Evolutionary conservation across 2,888 invertebrate genomes (phyloP), one percentile per base, ranked within the genome.

Genomic region (Leucophora obtusa): DNA sequence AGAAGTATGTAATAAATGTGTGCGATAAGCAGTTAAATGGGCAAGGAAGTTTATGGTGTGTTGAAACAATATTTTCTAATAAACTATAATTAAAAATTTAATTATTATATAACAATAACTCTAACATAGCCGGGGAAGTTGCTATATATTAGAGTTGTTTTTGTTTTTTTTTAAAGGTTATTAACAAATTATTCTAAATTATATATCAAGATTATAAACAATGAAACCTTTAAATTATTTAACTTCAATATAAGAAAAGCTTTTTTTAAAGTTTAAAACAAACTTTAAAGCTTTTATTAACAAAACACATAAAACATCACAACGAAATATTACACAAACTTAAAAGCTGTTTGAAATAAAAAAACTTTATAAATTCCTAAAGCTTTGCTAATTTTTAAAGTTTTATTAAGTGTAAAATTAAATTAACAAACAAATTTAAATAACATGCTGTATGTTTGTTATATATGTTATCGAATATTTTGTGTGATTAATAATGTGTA

Each of bases 61-160:
- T 15, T 9, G 1, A 33, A 59, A 35, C 3, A 14, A 28, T 6
- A 28, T 1, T 28, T 28, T 28, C 28, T 4, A 28, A 28, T 24
- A 24, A 24, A 18, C 5, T 21, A 24, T 43, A 68, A 21, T 51
- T 43, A 82, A 73, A 63, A 66, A 66, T n/a, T 47, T 33, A 38
- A 54, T 47, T 74, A 21, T 56, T 69, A 68, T 68, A 54, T 75
- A 38, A 75, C 75, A 47, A 73, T 85, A 86, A 86, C 88, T 87
- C 89, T 86, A 86, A 83, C 85, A 86, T 89, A 90, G 90, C 90
- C 87, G 90, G 90, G 90, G 90, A 90, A 90, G 90, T 87, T 87
- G 90, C 90, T 89, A 89, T 86, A 86, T 79, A 85, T 84, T 85
- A 86, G 89, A 89, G 87, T 85, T 84, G 18, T 1, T 38, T 38